phyloP scores from a whole-genome alignment of 2,888 invertebrate genomes.

The Aporophyla nigra region DNA sequence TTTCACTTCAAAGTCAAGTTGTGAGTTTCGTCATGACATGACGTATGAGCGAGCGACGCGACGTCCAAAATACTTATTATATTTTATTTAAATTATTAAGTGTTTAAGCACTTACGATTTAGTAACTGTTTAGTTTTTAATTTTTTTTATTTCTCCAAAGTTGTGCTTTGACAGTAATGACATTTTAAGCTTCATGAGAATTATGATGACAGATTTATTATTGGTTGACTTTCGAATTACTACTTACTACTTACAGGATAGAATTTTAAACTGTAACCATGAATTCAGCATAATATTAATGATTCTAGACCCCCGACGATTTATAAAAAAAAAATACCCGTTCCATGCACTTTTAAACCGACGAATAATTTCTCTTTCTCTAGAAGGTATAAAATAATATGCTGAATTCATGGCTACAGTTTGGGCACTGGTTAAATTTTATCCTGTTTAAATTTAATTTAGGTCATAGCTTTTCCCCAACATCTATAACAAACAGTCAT shows the following conservation, averaged over 20 bases:
- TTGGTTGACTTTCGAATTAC: not conserved
- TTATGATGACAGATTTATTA: not conserved
- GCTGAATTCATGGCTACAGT: too few species aligned
- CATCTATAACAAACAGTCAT: too few species aligned
- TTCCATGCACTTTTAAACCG: too few species aligned
- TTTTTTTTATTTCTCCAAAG: not conserved
- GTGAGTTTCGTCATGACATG: conserved; percentile 75
- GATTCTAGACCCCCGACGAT: too few species aligned
- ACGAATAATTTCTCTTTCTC: too few species aligned
- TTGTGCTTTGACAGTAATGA: conserved; percentile 44
- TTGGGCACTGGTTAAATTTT: too few species aligned
- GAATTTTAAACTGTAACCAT: too few species aligned
- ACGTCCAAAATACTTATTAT: conserved; percentile 76
- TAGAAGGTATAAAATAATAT: too few species aligned
- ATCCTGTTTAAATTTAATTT: too few species aligned
- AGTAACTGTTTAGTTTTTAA: conserved; percentile 11
- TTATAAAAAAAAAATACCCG: too few species aligned
- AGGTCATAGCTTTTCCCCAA: too few species aligned
- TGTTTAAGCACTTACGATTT: conserved; percentile 53
- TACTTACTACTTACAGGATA: not conserved
- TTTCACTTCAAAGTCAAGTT: conserved; percentile 77
- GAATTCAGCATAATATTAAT: too few species aligned
- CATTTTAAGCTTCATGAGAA: conserved; percentile 17
- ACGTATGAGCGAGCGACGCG: conserved; percentile 76
- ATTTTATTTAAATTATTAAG: conserved; percentile 76